Evolutionary conservation across 2,113 vertebrate species (phyloP).

Genomic region (Tragelaphus scriptus): DNA sequence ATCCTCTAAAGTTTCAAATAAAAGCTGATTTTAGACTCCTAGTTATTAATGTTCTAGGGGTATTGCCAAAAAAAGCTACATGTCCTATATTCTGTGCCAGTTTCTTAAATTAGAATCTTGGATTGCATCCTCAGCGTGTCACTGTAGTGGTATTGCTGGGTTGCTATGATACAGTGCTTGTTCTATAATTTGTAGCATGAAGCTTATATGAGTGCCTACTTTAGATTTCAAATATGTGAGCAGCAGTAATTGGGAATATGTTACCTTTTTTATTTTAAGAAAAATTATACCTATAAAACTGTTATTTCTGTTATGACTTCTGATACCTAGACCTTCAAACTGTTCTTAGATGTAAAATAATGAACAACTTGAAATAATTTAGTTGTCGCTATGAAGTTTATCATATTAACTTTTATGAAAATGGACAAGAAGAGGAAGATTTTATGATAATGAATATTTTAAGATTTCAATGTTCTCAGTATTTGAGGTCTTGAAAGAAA

Average conservation of each 20-base stretch:
- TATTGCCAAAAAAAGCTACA: conserved; percentile 71
- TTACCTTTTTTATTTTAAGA: conserved; percentile 30
- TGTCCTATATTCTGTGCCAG: conserved; percentile 65
- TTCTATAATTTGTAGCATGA: conserved; percentile 72
- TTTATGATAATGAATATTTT: conserved; percentile 11
- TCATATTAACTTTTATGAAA: conserved; percentile 20
- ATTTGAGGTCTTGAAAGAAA: conserved; percentile 16
- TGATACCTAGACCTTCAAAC: not conserved
- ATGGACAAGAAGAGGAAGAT: not conserved
- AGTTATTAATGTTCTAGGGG: conserved; percentile 65
- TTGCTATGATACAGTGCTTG: conserved; percentile 80
- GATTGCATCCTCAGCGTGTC: conserved; percentile 74
- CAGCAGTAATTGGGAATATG: conserved; percentile 14
- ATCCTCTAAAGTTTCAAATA: conserved; percentile 57
- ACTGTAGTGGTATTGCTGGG: conserved; percentile 72
- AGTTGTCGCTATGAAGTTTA: conserved; percentile 21
- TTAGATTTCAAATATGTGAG: conserved; percentile 55
- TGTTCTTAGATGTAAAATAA: conserved; percentile 39
- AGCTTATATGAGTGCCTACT: conserved; percentile 69
- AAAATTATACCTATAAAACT: conserved; percentile 12
- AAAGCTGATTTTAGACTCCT: conserved; percentile 68
- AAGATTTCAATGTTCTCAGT: not conserved
- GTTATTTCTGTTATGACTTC: not conserved
- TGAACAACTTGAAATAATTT: conserved; percentile 23
- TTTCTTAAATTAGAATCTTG: conserved; percentile 79